A percentile compares a stretch with the other conserved stretches of the same genome.
Conservation (phyloP, 1,140 invertebrate genomes). For the Drosophila rhopaloa region DNA sequence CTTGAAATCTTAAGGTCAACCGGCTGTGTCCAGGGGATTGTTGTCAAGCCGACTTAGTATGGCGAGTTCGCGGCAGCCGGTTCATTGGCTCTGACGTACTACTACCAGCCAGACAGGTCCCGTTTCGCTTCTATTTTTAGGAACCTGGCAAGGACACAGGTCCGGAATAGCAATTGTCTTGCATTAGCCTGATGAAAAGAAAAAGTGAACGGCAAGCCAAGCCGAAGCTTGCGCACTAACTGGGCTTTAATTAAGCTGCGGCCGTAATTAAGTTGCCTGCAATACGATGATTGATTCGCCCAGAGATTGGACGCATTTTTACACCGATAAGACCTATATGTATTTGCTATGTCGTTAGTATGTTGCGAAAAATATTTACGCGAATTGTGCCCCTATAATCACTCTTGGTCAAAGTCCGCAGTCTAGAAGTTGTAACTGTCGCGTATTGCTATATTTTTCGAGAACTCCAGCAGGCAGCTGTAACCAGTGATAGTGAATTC, state of each 20-base stretch:
- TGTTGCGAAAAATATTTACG: conserved; percentile 49
- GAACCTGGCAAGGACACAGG: conserved; percentile 15
- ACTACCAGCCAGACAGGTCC: conserved; percentile 9
- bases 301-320: conserved; percentile 38
- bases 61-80: conserved; percentile 23
- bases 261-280: conserved; percentile 39
- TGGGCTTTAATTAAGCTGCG: conserved; percentile 39
- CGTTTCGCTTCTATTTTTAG: conserved; percentile 39
- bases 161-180: conserved; percentile 11
- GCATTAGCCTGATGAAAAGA: conserved; percentile 50
- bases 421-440: conserved; percentile 35
- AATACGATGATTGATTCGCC: conserved; percentile 45
- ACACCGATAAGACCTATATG: conserved; percentile 29
- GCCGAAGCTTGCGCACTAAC: conserved; percentile 36
- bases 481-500: conserved; percentile 2
- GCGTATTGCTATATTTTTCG: conserved; percentile 11
- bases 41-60: conserved; percentile 25
- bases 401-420: conserved; percentile 44
- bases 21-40: conserved; percentile 45
- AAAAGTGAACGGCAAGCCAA: conserved; percentile 5
- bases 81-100: conserved; percentile 20
- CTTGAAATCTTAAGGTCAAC: conserved; percentile 63
- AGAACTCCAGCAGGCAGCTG: conserved; percentile 20
- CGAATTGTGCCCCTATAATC: conserved; percentile 13
- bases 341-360: conserved; percentile 11